Base-by-base conservation (phyloP, 1,140 invertebrate genomes). In the Papilio polytes region DNA sequence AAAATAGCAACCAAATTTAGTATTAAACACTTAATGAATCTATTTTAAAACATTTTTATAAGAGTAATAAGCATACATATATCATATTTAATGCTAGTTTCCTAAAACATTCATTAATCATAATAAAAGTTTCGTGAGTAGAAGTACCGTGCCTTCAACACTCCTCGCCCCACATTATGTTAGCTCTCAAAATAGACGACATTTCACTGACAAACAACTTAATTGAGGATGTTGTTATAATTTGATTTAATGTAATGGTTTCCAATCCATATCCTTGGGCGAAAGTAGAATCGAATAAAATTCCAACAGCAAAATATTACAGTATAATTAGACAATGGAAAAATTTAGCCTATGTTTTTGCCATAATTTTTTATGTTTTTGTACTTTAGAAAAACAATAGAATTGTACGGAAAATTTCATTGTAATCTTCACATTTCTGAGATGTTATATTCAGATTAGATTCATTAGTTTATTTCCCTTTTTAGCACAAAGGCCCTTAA, bases 191-290 rank as follows among this genome's bases (percentile, higher is more conserved):
- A 78, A 78, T 78, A 78, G 76, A 78, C 31, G 53, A 53, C 53
- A 36, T 78, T 78, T 53, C 36, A 56, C 26, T 78, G 76, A 78
- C 76, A 78, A 59, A 59, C 76, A 78, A 59, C 51, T 78, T 78
- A 51, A 48, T 66, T 66, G 48, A 77, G 46, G 74, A 77, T 53
- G 74, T 77, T 77, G 44, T 78, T 78, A 78, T 18, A 78, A 78
- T 78, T 78, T 78, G 76, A 78, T 78, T 78, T 78, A 78, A 78
- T 63, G n/a, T 66, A 78, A 63, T 78, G 56, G 36, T 78, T 66
- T 78, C 41, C 36, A 78, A 78, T 63, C 31, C 59, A 78, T 63
- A 53, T 53, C 74, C 74, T 53, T 53, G 10, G 48, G 20, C 26
- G 44, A 53, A 56, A 15, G 74, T 77, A 77, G 9, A 18, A 53